Evolutionary conservation across 2,888 invertebrate species (phyloP).

Genomic region (Nomada fabriciana): DNA sequence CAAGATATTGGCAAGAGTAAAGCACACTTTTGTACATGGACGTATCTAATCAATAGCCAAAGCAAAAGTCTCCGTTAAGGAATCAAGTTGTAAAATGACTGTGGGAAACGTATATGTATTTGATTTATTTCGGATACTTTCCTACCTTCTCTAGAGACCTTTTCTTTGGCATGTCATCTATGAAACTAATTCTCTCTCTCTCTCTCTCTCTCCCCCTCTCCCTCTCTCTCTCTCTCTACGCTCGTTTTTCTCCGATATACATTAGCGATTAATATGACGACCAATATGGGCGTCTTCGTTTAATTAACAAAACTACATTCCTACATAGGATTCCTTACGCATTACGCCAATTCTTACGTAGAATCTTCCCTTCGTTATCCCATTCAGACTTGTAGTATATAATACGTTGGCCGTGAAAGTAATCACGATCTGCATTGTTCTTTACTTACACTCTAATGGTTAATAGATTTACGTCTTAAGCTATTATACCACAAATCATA

Average conservation of each 20-base stretch:
- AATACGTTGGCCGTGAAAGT: neutral
- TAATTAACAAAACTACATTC: constrained; percentile 68
- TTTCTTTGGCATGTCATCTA: constrained; percentile 37
- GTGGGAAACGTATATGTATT: constrained; percentile 1
- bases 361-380: constrained; percentile 11
- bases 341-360: neutral
- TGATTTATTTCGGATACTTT: neutral
- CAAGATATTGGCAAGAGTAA: constrained; percentile 76
- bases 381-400: constrained; percentile 38
- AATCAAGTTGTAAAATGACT: neutral
- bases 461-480: constrained; percentile 38
- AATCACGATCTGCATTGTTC: constrained; percentile 4
- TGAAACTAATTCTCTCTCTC: constrained; percentile 39
- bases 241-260: constrained; percentile 19
- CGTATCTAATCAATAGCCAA: constrained; percentile 63
- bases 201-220: neutral
- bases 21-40: constrained; percentile 80
- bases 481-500: constrained; percentile 56
- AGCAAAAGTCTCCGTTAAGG: constrained; percentile 16
- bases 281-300: constrained; percentile 59
- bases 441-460: constrained; percentile 39
- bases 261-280: constrained; percentile 56
- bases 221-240: neutral
- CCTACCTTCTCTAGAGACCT: constrained; percentile 13
- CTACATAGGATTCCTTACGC: constrained; percentile 41